These are phyloP conservation scores for Xiphophorus maculatus DNA, from an alignment of 2,113 vertebrate genomes.

Conservation along the genomic window DNA sequence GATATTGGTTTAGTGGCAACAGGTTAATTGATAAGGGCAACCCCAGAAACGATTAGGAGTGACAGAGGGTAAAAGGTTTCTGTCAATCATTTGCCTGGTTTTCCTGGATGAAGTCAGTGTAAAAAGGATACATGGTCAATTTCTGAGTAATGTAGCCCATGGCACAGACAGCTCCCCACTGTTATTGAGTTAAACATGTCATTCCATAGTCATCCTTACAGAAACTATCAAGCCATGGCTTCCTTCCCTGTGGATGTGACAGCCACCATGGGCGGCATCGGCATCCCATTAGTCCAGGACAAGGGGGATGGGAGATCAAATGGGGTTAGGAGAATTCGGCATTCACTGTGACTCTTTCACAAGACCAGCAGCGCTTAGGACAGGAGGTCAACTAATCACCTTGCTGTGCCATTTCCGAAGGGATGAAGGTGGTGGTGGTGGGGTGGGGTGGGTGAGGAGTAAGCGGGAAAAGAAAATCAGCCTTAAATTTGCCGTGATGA, in stretches of 20 bases:
- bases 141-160: constrained; percentile 50
- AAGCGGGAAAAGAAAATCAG: constrained; percentile 81
- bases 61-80: constrained; percentile 62
- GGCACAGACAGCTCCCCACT: constrained; percentile 34
- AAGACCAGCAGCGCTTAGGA: constrained; percentile 60
- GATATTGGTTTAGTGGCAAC: constrained; percentile 47
- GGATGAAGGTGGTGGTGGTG: constrained; percentile 41
- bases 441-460: background rate
- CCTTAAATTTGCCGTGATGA: constrained; percentile 95
- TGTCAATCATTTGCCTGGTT: constrained; percentile 75
- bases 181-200: constrained; percentile 49
- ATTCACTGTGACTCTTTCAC: constrained; percentile 79
- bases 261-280: constrained; percentile 57
- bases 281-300: constrained; percentile 87
- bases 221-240: constrained; percentile 57
- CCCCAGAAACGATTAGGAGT: constrained; percentile 74
- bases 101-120: constrained; percentile 48
- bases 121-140: constrained; percentile 45
- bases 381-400: constrained; percentile 75
- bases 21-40: constrained; percentile 76
- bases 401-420: constrained; percentile 47
- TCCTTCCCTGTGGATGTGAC: constrained; percentile 38
- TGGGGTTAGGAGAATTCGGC: constrained; percentile 89
- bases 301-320: constrained; percentile 78
- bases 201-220: constrained; percentile 60